Conservation (phyloP, 2,113 vertebrate species). For the Theristicus caerulescens region DNA sequence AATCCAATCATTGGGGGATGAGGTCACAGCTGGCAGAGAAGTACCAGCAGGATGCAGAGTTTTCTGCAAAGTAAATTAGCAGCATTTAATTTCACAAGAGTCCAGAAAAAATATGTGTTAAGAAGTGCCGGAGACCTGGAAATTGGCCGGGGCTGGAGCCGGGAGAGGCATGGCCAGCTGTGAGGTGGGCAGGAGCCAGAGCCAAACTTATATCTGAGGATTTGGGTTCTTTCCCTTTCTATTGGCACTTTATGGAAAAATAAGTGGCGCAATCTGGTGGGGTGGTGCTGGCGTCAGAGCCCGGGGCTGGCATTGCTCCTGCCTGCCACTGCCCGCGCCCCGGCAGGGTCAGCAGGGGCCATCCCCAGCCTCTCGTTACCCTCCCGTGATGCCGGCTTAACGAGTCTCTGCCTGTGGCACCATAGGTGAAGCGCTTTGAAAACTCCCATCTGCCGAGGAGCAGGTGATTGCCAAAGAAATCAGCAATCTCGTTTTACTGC, state of each 20-base stretch:
- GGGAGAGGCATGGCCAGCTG: neutral
- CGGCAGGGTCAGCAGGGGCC: neutral
- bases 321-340: neutral
- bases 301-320: neutral
- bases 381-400: neutral
- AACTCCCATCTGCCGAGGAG: neutral
- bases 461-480: neutral
- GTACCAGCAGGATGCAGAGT: neutral
- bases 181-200: neutral
- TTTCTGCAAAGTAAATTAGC: slow-evolving; percentile 23
- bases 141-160: neutral
- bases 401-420: accelerated
- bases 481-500: neutral
- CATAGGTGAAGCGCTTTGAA: neutral
- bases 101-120: neutral
- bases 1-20: slow-evolving; percentile 8
- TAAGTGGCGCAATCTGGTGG: neutral
- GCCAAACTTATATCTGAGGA: neutral
- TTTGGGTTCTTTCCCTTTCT: neutral
- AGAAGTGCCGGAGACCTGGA: neutral
- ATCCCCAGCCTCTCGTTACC: neutral
- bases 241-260: neutral
- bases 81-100: slow-evolving; percentile 7
- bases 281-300: neutral
- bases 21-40: slow-evolving; percentile 50